phyloP scores from a whole-genome alignment of 2,888 invertebrate species.

The Germaria angustata region DNA sequence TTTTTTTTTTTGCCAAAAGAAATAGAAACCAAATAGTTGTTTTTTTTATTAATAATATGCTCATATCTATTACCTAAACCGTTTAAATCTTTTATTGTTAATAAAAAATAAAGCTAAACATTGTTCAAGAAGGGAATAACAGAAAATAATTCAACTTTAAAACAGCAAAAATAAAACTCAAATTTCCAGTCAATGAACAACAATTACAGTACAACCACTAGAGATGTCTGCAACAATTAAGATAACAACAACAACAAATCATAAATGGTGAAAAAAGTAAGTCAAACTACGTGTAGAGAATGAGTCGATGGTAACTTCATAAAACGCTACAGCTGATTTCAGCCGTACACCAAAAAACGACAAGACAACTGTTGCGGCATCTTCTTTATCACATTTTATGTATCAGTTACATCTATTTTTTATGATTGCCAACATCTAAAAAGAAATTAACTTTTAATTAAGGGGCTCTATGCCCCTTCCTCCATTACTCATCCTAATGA shows the following conservation, averaged over 20 bases:
- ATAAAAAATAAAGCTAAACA: neutral
- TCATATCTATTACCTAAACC: conserved; percentile 43
- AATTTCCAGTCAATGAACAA: conserved; percentile 63
- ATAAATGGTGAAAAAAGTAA: conserved; percentile 1
- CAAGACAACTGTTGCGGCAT: too few relatives aligned
- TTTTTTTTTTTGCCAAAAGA: conserved; percentile 18
- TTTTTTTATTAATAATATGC: conserved; percentile 57
- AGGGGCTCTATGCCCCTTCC: too few relatives aligned
- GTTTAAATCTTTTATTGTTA: conserved; percentile 55
- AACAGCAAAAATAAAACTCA: neutral
- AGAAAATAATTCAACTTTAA: neutral
- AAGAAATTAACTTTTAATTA: too few relatives aligned
- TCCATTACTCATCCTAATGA: too few relatives aligned
- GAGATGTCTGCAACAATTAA: conserved; percentile 54
- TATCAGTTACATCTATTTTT: too few relatives aligned
- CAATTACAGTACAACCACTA: conserved; percentile 48
- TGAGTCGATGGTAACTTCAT: neutral
- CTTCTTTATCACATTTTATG: too few relatives aligned
- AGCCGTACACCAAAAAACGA: neutral
- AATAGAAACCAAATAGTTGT: neutral
- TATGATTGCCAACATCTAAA: too few relatives aligned
- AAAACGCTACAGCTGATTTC: neutral
- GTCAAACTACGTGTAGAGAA: neutral
- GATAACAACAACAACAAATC: conserved; percentile 9
- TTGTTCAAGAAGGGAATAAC: neutral